These are phyloP conservation scores for Zonotrichia albicollis DNA, from an alignment of 2,797 vertebrate species.

Conservation along the genomic window DNA sequence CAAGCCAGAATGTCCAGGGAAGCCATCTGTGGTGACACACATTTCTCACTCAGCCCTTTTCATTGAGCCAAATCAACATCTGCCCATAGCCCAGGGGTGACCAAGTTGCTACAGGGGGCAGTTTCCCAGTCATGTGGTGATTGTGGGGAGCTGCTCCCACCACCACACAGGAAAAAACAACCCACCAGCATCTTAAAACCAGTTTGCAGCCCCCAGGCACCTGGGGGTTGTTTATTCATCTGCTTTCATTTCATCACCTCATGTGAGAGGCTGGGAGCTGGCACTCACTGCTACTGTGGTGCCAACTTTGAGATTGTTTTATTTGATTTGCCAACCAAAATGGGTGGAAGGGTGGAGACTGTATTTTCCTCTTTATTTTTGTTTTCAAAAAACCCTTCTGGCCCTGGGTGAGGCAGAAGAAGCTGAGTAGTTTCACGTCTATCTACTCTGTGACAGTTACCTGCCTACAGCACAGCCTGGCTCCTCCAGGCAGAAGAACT, in stretches of 20 bases:
- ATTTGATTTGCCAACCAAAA: conserved; percentile 50
- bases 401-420: conserved; percentile 57
- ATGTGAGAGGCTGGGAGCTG: conserved; percentile 44
- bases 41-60: background rate
- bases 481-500: background rate
- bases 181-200: background rate
- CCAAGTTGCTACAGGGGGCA: accelerated
- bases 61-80: accelerated
- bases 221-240: conserved; percentile 39
- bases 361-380: conserved; percentile 48
- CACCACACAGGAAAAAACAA: background rate
- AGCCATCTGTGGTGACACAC: background rate
- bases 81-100: background rate
- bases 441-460: conserved; percentile 40
- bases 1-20: accelerated
- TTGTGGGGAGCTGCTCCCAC: background rate
- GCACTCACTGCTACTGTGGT: background rate
- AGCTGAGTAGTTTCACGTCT: background rate
- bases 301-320: conserved; percentile 43
- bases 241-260: conserved; percentile 15
- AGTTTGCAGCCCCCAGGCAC: background rate
- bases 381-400: conserved; percentile 59
- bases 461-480: conserved; percentile 4
- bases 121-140: background rate
- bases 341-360: conserved; percentile 61